Conservation (phyloP, 1,140 invertebrate species). For the Ceratina australensis region DNA sequence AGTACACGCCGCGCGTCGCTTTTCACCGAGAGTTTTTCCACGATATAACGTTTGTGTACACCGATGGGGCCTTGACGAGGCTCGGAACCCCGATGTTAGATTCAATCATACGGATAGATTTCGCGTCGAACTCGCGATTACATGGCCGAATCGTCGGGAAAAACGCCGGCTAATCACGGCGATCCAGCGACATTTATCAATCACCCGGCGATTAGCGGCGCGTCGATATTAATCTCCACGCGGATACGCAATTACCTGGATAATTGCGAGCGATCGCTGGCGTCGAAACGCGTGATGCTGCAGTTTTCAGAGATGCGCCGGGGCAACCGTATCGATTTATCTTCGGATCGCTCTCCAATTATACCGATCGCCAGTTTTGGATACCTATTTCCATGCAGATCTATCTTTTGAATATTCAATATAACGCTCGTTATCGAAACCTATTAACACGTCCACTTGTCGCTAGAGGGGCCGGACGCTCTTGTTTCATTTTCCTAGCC, state of each 20-base stretch:
- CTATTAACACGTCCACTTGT: neutral
- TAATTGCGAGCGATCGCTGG: constrained; percentile 44
- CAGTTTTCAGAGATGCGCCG: constrained; percentile 9
- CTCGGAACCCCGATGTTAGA: too few species aligned
- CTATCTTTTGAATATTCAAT: too few species aligned
- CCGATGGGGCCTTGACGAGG: too few species aligned
- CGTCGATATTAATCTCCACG: constrained; percentile 26
- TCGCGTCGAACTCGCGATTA: neutral
- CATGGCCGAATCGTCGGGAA: neutral
- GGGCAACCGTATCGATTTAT: constrained; percentile 13
- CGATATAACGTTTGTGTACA: too few species aligned
- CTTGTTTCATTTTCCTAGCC: neutral
- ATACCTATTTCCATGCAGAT: neutral
- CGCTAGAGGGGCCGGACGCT: neutral
- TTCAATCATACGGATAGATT: too few species aligned
- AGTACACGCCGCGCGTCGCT: neutral
- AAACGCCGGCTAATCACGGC: constrained; percentile 12
- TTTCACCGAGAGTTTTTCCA: constrained; percentile 8
- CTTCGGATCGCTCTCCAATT: constrained; percentile 21
- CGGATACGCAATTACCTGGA: constrained; percentile 47
- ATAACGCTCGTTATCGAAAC: neutral
- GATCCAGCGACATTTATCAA: constrained; percentile 35
- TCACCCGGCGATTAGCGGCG: neutral
- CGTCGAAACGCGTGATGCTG: constrained; percentile 34
- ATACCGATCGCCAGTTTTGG: constrained; percentile 6